A percentile compares a stretch with the other conserved stretches of the same genome.
These are phyloP conservation scores for Opisthocomus hoazin DNA, from an alignment of 2,113 vertebrate species.

Conservation along the genomic window DNA sequence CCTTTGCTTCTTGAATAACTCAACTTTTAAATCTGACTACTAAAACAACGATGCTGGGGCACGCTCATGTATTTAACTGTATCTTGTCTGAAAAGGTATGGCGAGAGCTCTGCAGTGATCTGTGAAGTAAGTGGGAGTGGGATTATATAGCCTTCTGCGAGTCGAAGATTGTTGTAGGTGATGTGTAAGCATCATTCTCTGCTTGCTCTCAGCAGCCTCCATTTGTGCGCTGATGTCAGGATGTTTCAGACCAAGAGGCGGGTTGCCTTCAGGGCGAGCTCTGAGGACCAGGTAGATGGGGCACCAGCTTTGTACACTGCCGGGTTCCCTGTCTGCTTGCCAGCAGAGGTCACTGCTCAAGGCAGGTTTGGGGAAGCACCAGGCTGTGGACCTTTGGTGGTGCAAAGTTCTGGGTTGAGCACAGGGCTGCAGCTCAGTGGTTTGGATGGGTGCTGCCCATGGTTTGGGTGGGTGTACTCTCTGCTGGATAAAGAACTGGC, in stretches of 20 bases:
- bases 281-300: neutral
- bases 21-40: neutral
- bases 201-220: neutral
- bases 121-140: neutral
- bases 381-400: neutral
- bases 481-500: no score
- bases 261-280: neutral
- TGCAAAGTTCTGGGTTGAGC: neutral
- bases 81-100: neutral
- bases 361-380: neutral
- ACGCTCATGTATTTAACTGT: neutral
- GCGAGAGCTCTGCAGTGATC: neutral
- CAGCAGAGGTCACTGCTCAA: neutral
- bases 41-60: neutral
- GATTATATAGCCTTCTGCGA: neutral
- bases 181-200: neutral
- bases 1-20: neutral
- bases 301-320: neutral
- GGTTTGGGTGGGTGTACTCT: no score
- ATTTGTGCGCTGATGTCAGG: neutral
- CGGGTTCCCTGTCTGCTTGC: neutral
- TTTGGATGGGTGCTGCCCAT: no score
- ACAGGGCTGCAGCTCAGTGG: neutral
- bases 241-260: neutral
- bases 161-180: neutral